A percentile compares a stretch with the other conserved stretches of the same genome.
Conservation (phyloP, 2,113 vertebrate species). For the Galeopterus variegatus region DNA sequence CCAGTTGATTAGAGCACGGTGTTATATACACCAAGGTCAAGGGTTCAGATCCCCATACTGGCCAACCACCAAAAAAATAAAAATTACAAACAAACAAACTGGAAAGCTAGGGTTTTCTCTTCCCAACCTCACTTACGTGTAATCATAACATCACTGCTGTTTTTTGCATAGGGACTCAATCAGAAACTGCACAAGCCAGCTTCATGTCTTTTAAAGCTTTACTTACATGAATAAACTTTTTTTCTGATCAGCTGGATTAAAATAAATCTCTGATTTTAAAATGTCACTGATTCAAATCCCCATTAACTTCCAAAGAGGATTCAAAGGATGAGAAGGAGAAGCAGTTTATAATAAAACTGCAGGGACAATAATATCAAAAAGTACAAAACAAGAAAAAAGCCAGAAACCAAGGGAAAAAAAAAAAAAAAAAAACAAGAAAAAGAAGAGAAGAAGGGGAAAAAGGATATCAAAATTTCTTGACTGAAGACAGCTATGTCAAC, state of each 20-base stretch:
- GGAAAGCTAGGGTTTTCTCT: neutral
- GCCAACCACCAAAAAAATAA: too few species aligned
- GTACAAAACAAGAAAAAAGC: too few species aligned
- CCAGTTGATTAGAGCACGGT: too few species aligned
- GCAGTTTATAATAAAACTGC: neutral
- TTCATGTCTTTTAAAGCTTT: neutral
- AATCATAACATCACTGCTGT: neutral
- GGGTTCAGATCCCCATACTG: too few species aligned
- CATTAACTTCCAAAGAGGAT: neutral
- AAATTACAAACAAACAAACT: neutral
- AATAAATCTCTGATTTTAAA: constrained; percentile 22
- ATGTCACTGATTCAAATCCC: neutral
- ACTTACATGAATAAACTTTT: neutral
- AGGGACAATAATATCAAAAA: too few species aligned
- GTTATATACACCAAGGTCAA: too few species aligned
- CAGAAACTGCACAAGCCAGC: neutral
- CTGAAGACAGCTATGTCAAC: neutral
- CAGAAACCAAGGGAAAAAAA: constrained; percentile 13
- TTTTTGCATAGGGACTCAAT: neutral
- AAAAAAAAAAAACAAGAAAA: too few species aligned
- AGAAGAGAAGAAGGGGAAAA: neutral
- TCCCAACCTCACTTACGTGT: too few species aligned
- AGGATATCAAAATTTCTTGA: neutral
- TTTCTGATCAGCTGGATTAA: constrained; percentile 12
- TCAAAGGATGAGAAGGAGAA: neutral